Evolutionary conservation across 2,797 vertebrate genomes (phyloP).

Genomic region (Dryobates pubescens): DNA sequence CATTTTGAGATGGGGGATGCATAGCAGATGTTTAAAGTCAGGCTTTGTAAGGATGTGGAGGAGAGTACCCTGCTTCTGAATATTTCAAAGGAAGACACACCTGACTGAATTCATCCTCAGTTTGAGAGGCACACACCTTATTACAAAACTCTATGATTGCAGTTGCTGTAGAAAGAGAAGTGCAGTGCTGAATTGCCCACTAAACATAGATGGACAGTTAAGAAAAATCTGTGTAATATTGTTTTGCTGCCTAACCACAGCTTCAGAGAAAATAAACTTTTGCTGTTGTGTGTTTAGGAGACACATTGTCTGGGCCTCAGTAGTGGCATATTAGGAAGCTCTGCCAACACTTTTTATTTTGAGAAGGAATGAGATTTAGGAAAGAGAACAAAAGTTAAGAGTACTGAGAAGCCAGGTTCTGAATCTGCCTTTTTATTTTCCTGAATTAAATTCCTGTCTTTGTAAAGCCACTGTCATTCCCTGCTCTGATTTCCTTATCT

Average conservation of each 20-base stretch:
- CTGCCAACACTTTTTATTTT: background rate
- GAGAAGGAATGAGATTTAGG: background rate
- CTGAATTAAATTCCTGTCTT: slow-evolving; percentile 3
- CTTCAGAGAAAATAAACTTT: background rate
- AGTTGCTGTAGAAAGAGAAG: background rate
- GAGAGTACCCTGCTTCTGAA: background rate
- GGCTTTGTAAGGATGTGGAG: background rate
- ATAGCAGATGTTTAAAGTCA: background rate
- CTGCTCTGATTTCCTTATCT: background rate
- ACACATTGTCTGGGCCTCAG: background rate
- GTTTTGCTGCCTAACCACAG: background rate
- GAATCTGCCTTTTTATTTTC: background rate
- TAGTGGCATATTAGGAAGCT: background rate
- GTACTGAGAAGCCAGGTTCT: background rate
- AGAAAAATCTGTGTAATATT: background rate
- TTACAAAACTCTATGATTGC: background rate
- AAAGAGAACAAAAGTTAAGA: background rate
- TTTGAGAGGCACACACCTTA: background rate
- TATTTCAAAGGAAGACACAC: background rate
- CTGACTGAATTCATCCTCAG: background rate
- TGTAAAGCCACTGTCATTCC: background rate
- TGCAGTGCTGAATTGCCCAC: background rate
- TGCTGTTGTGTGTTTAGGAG: background rate
- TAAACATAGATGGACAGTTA: background rate
- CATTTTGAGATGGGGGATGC: background rate